Evolutionary conservation across 2,888 invertebrate genomes (phyloP).

Genomic region (Sympetrum striolatum): DNA sequence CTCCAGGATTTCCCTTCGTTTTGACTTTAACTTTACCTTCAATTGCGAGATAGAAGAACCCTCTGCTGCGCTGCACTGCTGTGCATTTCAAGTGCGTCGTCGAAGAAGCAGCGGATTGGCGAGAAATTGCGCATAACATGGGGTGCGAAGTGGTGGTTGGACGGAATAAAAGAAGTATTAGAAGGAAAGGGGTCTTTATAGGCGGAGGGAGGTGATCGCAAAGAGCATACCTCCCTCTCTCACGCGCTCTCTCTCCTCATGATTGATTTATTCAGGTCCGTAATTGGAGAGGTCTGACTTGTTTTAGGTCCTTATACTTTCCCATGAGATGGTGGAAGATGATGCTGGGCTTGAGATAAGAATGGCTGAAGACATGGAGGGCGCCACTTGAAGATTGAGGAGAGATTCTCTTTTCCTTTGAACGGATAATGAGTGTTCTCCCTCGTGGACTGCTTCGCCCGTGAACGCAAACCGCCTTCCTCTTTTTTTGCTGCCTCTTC

Average conservation of each 20-base stretch:
- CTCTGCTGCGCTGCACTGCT: too few relatives aligned
- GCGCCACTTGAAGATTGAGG: slow-evolving; percentile 31
- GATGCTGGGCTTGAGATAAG: slow-evolving; percentile 36
- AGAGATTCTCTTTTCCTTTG: slow-evolving; percentile 22
- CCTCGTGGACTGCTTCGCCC: not conserved
- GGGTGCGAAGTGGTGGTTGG: not conserved
- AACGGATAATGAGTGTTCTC: slow-evolving; percentile 33
- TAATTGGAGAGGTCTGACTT: slow-evolving; percentile 44
- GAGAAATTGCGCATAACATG: not conserved
- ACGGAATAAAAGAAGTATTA: not conserved
- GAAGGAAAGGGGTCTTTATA: not conserved
- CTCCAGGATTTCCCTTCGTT: too few relatives aligned
- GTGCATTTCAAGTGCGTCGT: too few relatives aligned
- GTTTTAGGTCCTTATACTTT: slow-evolving; percentile 43
- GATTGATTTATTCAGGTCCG: slow-evolving; percentile 41
- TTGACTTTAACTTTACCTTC: too few relatives aligned
- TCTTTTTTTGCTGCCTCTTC: not conserved
- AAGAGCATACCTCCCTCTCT: not conserved
- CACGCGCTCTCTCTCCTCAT: not conserved
- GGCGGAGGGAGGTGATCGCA: not conserved
- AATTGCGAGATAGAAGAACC: too few relatives aligned
- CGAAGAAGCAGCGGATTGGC: not conserved
- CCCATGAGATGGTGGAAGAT: slow-evolving; percentile 39
- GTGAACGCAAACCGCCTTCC: not conserved
- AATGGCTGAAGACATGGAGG: slow-evolving; percentile 25